These are phyloP conservation scores for Myiozetetes cayanensis DNA, from an alignment of 2,113 vertebrate genomes.

Conservation along the genomic window DNA sequence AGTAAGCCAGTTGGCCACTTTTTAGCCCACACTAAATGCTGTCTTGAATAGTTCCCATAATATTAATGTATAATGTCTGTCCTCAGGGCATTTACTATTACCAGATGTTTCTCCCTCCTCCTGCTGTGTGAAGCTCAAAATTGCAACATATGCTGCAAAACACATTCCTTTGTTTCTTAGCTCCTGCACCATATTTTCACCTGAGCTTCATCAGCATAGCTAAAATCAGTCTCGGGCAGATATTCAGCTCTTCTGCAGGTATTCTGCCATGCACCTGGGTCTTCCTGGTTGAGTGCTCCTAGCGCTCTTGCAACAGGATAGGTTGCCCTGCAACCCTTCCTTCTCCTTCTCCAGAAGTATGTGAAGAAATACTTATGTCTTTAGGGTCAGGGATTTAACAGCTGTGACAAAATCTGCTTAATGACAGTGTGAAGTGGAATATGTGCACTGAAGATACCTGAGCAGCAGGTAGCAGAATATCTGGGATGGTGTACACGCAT, in stretches of 20 bases:
- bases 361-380: background rate
- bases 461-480: background rate
- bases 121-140: conserved; percentile 21
- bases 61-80: conserved; percentile 1
- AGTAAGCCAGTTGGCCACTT: background rate
- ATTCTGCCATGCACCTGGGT: background rate
- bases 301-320: background rate
- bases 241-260: background rate
- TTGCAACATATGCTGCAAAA: conserved; percentile 52
- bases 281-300: background rate
- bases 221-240: conserved; percentile 35
- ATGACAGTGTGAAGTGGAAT: background rate
- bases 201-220: conserved; percentile 19
- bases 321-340: background rate
- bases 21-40: background rate
- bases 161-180: conserved; percentile 45
- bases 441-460: background rate
- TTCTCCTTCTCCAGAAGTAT: background rate
- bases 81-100: conserved; percentile 2
- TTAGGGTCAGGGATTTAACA: background rate
- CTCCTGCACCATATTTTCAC: background rate
- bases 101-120: conserved; percentile 43
- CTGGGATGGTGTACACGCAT: rapidly evolving
- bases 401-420: background rate
- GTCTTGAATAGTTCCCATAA: conserved; percentile 28